phyloP scores from a whole-genome alignment of 2,888 invertebrate species.

The Drosophila mayaguana region DNA sequence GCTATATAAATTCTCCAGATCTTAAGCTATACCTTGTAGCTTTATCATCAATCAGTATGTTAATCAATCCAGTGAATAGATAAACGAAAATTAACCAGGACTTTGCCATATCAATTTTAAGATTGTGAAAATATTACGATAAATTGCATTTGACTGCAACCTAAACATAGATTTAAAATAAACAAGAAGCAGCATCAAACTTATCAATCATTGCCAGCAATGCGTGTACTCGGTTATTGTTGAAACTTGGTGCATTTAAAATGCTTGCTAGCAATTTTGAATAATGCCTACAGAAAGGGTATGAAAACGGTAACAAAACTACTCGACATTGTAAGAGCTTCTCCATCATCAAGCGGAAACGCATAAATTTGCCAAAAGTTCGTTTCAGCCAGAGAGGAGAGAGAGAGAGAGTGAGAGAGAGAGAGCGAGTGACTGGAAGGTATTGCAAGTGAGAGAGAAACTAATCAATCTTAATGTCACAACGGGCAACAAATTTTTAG shows the following conservation, averaged over 20 bases:
- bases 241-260: background rate
- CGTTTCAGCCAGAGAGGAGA: slow-evolving; percentile 7
- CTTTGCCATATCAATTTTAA: no score
- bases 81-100: no score
- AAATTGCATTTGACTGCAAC: no score
- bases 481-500: slow-evolving; percentile 69
- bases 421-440: background rate
- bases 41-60: no score
- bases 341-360: slow-evolving; percentile 62
- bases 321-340: slow-evolving; percentile 55
- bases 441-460: slow-evolving; percentile 43
- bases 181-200: background rate
- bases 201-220: slow-evolving; percentile 3
- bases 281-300: slow-evolving; percentile 18
- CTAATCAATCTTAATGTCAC: slow-evolving; percentile 78
- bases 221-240: background rate
- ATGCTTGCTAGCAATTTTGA: background rate
- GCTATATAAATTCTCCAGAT: no score
- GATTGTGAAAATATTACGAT: no score
- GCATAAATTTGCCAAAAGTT: slow-evolving; percentile 69
- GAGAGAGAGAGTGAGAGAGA: background rate
- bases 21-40: no score
- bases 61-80: no score
- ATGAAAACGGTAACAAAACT: slow-evolving; percentile 45
- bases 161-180: background rate